phyloP scores from a whole-genome alignment of 2,113 vertebrate genomes.

The Muscicapa adusta region DNA sequence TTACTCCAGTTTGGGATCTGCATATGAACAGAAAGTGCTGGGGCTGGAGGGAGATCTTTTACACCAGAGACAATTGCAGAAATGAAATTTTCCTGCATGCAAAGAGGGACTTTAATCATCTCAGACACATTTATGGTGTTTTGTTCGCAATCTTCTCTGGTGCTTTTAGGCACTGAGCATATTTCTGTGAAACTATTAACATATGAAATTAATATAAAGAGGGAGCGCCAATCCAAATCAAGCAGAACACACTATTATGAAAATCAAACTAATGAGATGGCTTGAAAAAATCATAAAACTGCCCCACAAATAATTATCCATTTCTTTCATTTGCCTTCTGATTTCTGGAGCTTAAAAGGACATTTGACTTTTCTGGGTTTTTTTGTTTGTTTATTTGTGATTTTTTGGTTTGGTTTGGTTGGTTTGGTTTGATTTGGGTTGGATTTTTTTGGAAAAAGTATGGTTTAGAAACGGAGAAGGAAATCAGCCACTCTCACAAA shows the following conservation, averaged over 20 bases:
- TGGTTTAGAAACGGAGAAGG: background rate
- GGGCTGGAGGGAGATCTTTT: background rate
- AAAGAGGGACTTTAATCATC: conserved; percentile 1
- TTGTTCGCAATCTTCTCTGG: background rate
- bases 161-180: conserved; percentile 31
- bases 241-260: background rate
- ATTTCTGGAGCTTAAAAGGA: background rate
- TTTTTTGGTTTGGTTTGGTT: background rate
- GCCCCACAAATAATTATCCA: background rate
- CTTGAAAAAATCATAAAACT: background rate
- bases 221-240: background rate
- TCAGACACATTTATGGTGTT: background rate
- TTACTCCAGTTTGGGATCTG: background rate
- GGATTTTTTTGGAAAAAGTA: background rate
- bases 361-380: background rate
- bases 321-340: background rate
- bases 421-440: background rate
- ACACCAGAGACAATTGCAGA: conserved; percentile 23
- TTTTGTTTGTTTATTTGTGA: background rate
- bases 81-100: conserved; percentile 8
- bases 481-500: background rate
- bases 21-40: background rate
- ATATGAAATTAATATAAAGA: background rate
- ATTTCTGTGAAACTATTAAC: conserved; percentile 43
- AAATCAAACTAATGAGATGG: background rate